These are phyloP conservation scores for Macrotrachela quadricornifera DNA, from an alignment of 1,140 invertebrate species.

Conservation along the genomic window DNA sequence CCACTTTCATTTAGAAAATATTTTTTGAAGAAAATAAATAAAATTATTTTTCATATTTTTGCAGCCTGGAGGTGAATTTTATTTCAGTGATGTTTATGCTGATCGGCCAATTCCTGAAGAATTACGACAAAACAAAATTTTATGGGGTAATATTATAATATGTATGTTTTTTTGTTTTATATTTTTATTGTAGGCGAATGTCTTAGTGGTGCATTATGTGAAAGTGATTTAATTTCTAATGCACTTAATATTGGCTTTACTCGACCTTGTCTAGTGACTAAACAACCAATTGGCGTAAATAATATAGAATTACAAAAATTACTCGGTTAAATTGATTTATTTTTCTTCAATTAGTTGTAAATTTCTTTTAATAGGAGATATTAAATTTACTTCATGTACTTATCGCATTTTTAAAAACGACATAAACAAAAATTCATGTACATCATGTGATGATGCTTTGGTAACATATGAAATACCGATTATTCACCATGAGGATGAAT, in stretches of 20 bases:
- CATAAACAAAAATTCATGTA: too few relatives aligned
- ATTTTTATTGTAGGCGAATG: constrained; percentile 15
- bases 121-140: too few relatives aligned
- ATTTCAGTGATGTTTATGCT: constrained; percentile 21
- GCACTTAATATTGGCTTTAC: constrained; percentile 19
- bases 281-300: constrained; percentile 12
- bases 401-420: too few relatives aligned
- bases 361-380: too few relatives aligned
- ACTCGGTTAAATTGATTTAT: constrained; percentile 11
- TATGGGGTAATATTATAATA: background rate
- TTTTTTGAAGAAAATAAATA: too few relatives aligned
- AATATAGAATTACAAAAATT: constrained; percentile 15
- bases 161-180: background rate
- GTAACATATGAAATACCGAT: too few relatives aligned
- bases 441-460: too few relatives aligned
- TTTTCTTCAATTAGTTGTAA: too few relatives aligned
- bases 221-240: constrained; percentile 16
- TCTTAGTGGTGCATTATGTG: constrained; percentile 18
- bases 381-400: too few relatives aligned
- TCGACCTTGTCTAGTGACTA: constrained; percentile 15
- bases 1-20: too few relatives aligned
- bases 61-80: constrained; percentile 19
- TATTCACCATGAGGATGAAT: too few relatives aligned
- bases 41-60: background rate
- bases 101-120: too few relatives aligned